Base-by-base conservation (phyloP, 2,113 vertebrate genomes). In the Melanerpes aurifrons region DNA sequence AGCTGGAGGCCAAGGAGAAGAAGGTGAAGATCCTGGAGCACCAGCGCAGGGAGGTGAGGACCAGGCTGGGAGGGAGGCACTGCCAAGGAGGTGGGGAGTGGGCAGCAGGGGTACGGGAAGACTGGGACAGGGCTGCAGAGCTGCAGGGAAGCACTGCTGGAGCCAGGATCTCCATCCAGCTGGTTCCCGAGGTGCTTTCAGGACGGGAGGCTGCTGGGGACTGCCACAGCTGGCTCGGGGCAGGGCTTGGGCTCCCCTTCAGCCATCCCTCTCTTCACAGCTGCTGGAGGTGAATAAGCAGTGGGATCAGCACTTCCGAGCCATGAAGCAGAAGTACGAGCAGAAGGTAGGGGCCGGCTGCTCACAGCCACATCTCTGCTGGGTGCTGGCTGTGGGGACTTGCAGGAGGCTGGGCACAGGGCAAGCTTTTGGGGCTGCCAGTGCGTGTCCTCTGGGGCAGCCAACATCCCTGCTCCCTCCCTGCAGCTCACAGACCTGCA, bases 261-360 rank as follows among this genome's bases (percentile, higher is more conserved):
- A 97, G 71, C 58, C 20, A 16, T 15, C 3, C 6, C 8, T 95
- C 54, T 95, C 79, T 91, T 76, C 70, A 1, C 97, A 99, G 99
- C 98, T 99, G 78, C 98, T 99, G 96, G 99, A 99, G 90, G 99
- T 99, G 95, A 99, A 99, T 95, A 99, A 99, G 95, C 99, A 99
- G 53, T 99, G 99, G 99, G 99, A 99, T 97, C 98, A 99, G 97
- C 99, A 99, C 93, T 99, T 99, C 98, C 98, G 99, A 96, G 98
- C 98, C 91, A 99, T 99, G 98, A 99, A 99, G 98, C 98, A 98
- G 94, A 99, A 99, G 97, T 99, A 99, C 5, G 99, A 99, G 95
- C 99, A 99, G 96, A 99, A 99, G 99, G 99, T 99, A 98, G 67
- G 24, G 24, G 62, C 62, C 47, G 45, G 13, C 26, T 40, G 32